Base-by-base conservation (phyloP, 2,113 vertebrate species). In the Phaethornis superciliosus region DNA sequence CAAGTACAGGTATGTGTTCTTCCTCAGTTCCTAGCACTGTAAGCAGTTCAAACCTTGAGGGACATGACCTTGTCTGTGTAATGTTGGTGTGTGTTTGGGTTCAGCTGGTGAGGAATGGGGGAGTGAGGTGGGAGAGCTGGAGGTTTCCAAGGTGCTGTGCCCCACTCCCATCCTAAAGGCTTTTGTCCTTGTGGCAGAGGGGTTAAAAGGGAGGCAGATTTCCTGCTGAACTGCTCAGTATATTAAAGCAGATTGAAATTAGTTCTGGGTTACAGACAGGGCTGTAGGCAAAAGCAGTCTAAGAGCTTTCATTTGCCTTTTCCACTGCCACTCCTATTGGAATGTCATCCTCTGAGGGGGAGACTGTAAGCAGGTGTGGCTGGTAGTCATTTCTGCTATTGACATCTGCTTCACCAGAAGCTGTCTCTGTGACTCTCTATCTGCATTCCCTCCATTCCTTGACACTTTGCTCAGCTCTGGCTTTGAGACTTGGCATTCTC, bases 1-100 rank as follows among this genome's bases (percentile, higher is more conserved):
- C 47, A 99, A 99, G 93, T 99, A 99, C 90, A 99, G 99, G 99
- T 99, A 98, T 0, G 88, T 97, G 59, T 60, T 90, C 78, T 81
- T 81, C 80, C 60, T 87, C 59, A 24, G 52, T 90, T 91, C 42
- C 42, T 90, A 94, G 81, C 46, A 28, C 44, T 75, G 3, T 59
- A n/a, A 71, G 44, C 18, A 62, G 2, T 84, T 69, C 55, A 42
- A 70, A 47, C 26, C 37, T 69, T 28, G 27, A 58, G 82, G 46
- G 46, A 18, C 54, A 88, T 90, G 2, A 56, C 81, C 44, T n/a
- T 76, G 49, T 76, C 69, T 4, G 0, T 82, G 0, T 9, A 42
- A 32, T 23, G 16, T 76, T 68, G 60, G 40, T 27, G 9, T 0
- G 0, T 5, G 4, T 70, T 88, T 2, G 6, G 18, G 10, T 51